Percentiles rank a stretch among this genome's conserved stretches.
Evolutionary conservation across 1,140 invertebrate species (phyloP).

Genomic region (Sinella curviseta): DNA sequence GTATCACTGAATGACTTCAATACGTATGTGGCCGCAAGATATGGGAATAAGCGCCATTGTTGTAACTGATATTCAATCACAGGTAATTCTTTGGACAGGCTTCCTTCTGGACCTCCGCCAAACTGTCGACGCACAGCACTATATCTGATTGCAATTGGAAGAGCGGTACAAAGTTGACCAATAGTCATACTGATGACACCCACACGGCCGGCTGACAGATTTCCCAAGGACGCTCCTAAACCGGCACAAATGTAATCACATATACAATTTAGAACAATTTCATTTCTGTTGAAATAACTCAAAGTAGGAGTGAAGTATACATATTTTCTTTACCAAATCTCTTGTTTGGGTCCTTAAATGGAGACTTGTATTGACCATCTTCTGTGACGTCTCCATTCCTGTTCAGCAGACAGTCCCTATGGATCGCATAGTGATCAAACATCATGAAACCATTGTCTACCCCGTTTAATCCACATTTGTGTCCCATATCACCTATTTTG

Average conservation of each 20-base stretch:
- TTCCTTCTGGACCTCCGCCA: slow-evolving; percentile 57
- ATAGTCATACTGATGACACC: slow-evolving; percentile 71
- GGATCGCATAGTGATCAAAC: slow-evolving; percentile 82
- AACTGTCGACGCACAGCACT: slow-evolving; percentile 63
- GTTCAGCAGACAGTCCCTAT: slow-evolving; percentile 78
- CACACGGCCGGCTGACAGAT: slow-evolving; percentile 79
- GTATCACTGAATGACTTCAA: slow-evolving; percentile 56
- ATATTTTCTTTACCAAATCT: slow-evolving; percentile 68
- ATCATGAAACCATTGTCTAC: slow-evolving; percentile 84
- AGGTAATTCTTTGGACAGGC: slow-evolving; percentile 60
- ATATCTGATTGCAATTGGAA: slow-evolving; percentile 63
- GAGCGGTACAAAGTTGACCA: slow-evolving; percentile 63
- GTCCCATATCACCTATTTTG: slow-evolving; percentile 77
- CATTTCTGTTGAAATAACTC: slow-evolving; percentile 61
- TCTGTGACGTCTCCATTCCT: slow-evolving; percentile 81
- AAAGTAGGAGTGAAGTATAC: slow-evolving; percentile 56
- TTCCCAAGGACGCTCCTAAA: slow-evolving; percentile 74
- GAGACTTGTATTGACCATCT: slow-evolving; percentile 77
- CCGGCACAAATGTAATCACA: too few species aligned
- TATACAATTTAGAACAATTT: slow-evolving; percentile 62
- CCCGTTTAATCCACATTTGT: slow-evolving; percentile 78
- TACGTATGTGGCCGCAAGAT: slow-evolving; percentile 58
- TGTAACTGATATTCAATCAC: slow-evolving; percentile 64
- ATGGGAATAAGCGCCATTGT: slow-evolving; percentile 63
- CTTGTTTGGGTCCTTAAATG: slow-evolving; percentile 73